Evolutionary conservation across 2,888 invertebrate genomes (phyloP), one percentile per base, ranked within the genome.

Genomic region (Agriotes lineatus): DNA sequence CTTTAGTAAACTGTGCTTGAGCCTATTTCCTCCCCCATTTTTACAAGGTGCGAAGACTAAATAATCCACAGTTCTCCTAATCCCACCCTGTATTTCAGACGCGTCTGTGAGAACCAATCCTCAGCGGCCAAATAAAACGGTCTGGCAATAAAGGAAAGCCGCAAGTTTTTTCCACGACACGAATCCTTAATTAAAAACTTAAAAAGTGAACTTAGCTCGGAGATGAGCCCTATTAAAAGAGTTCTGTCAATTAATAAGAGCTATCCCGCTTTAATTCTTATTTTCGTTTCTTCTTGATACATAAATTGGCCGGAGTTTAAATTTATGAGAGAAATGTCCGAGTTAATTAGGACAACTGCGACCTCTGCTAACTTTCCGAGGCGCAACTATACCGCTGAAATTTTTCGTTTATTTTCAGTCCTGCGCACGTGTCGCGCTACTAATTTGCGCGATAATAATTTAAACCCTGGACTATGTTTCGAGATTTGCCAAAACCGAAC

Each of bases 311-410:
- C 75, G 63, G 67, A 73, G 76, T 74, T 78, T 67, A 76, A 80
- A 81, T 81, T 81, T 81, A 81, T 78, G 78, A 78, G 74, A 74
- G 74, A 79, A 78, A 79, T 77, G 80, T 80, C 78, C 76, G 73
- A 78, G 78, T 79, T 81, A 81, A 81, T 81, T 81, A 81, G 80
- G 79, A 77, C 80, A 75, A 78, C 77, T 74, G 75, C 76, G 78
- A 76, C 68, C 57, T 57, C 64, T 10, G 57, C 35, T 50, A 64
- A 59, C 50, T 63, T 61, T 63, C 58, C 54, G 52, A 50, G 54
- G 61, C 37, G 33, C 35, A 62, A 42, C 14, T n/a, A 48, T n/a
- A 1, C 33, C 52, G 30, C 50, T 30, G n/a, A 20, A 45, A 48
- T 22, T 48, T 48, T 48, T 45, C 45, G 19, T 45, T 45, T 20